Evolutionary conservation across 1,140 invertebrate genomes (phyloP).

Genomic region (Heliconius himera): DNA sequence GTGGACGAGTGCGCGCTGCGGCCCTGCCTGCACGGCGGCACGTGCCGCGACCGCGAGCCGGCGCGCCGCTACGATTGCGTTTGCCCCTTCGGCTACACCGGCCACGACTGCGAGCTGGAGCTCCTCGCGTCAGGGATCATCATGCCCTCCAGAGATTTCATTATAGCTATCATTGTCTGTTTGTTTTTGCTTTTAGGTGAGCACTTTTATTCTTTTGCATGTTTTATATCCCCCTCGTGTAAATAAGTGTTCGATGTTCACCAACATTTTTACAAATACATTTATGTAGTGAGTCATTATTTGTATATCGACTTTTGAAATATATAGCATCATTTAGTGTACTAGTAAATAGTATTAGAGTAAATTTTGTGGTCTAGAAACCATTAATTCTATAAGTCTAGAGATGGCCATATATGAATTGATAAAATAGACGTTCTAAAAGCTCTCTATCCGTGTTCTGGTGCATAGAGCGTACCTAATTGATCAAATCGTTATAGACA

Average conservation of each 20-base stretch:
- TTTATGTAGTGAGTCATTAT: neutral
- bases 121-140: conserved; percentile 88
- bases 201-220: conserved; percentile 79
- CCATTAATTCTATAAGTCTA: neutral
- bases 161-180: conserved; percentile 90
- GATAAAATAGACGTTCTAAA: conserved; percentile 34
- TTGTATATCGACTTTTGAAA: neutral
- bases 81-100: conserved; percentile 89
- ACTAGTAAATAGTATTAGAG: conserved; percentile 11
- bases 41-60: conserved; percentile 86
- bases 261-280: neutral
- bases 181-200: conserved; percentile 89
- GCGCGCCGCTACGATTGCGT: conserved; percentile 88
- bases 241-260: conserved; percentile 7
- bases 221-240: conserved; percentile 33
- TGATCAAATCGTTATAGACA: conserved; percentile 22
- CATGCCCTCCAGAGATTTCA: conserved; percentile 91
- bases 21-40: conserved; percentile 89
- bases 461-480: conserved; percentile 25
- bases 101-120: conserved; percentile 90
- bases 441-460: conserved; percentile 30
- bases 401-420: neutral
- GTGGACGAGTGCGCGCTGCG: conserved; percentile 88
- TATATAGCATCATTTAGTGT: conserved; percentile 11
- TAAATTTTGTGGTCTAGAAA: neutral